Percentiles rank a stretch among this genome's conserved stretches.
Conservation (phyloP, 2,888 invertebrate genomes). For the Biston stratarius region DNA sequence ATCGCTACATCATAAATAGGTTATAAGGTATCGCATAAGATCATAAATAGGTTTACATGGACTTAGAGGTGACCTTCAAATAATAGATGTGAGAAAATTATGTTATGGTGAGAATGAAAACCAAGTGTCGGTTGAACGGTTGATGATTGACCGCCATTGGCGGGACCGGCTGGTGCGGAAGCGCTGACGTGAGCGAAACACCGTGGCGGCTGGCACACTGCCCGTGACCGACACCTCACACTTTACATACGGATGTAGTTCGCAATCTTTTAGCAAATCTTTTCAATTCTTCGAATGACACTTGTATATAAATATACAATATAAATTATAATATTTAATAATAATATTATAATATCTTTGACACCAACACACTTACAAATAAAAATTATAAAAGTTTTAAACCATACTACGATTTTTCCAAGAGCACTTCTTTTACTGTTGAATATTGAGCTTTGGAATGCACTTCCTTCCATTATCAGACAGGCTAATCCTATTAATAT, state of each 20-base stretch:
- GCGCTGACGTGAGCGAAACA: conserved; percentile 51
- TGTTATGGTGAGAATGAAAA: conserved; percentile 23
- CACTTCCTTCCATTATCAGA: too few species aligned
- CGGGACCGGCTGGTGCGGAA: conserved; percentile 57
- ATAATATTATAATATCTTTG: too few species aligned
- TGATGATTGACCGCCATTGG: conserved; percentile 29
- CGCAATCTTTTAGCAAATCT: conserved; percentile 3
- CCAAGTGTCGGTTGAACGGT: conserved; percentile 12
- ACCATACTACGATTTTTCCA: too few species aligned
- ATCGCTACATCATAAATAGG: too few species aligned
- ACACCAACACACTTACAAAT: neutral
- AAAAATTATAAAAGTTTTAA: too few species aligned
- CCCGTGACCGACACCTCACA: conserved; percentile 67
- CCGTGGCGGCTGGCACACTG: conserved; percentile 75
- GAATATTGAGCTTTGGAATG: too few species aligned
- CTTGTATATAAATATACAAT: too few species aligned
- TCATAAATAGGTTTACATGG: neutral
- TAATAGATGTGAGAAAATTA: neutral
- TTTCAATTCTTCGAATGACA: neutral
- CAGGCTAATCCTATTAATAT: too few species aligned
- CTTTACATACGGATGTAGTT: conserved; percentile 41
- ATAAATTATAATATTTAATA: too few species aligned
- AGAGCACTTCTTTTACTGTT: too few species aligned
- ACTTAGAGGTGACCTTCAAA: neutral
- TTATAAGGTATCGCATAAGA: too few species aligned